These are phyloP conservation scores for Byasa hedistus DNA, from an alignment of 2,888 invertebrate species.

Conservation along the genomic window DNA sequence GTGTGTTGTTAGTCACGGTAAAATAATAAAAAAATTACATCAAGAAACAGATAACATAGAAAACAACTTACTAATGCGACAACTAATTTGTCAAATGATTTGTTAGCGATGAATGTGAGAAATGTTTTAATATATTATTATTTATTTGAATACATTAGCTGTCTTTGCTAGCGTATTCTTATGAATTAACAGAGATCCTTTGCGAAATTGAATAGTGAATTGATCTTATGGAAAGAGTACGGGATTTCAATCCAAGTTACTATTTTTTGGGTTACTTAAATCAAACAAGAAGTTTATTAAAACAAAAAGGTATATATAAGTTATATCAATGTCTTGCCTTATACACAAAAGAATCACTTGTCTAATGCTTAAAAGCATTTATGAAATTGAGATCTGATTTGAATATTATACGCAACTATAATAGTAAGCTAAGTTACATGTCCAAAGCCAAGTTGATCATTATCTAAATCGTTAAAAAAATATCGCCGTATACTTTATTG, in stretches of 20 bases:
- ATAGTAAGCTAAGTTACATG: no score
- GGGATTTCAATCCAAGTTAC: not conserved
- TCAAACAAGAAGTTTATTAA: no score
- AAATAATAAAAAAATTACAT: not conserved
- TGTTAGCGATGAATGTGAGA: not conserved
- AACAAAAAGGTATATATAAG: no score
- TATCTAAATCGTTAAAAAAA: not conserved
- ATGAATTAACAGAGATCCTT: not conserved
- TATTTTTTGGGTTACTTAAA: no score
- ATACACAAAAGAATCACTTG: no score
- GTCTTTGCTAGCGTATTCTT: not conserved
- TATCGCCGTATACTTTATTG: not conserved
- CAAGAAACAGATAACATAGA: not conserved
- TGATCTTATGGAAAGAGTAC: not conserved
- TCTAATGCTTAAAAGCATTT: no score
- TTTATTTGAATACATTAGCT: not conserved
- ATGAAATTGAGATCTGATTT: no score
- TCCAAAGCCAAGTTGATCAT: not conserved
- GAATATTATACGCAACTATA: no score
- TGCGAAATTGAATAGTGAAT: not conserved
- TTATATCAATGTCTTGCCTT: no score
- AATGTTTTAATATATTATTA: not conserved
- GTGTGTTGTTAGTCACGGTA: not conserved
- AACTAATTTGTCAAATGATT: not conserved
- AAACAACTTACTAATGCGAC: not conserved